A percentile compares a stretch with the other conserved stretches of the same genome.
phyloP scores from a whole-genome alignment of 2,797 vertebrate species.

The Silurus aristotelis region DNA sequence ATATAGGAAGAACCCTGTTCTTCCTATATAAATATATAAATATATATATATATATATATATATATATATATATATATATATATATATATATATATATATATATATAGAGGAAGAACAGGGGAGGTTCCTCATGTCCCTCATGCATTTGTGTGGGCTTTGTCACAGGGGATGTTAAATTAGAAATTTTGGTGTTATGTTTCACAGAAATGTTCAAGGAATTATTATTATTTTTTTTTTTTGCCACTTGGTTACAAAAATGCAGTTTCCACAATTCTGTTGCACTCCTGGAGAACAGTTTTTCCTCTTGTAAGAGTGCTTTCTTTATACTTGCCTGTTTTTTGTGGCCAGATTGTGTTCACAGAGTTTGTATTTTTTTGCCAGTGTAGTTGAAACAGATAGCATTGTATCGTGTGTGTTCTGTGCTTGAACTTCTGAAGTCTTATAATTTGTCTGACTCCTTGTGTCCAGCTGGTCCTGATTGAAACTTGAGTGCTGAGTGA shows the following conservation, averaged over 20 bases:
- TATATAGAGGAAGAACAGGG: no score
- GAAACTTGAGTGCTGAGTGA: neutral
- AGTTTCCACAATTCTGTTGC: neutral
- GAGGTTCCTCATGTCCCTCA: no score
- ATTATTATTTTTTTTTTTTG: neutral
- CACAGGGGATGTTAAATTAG: neutral
- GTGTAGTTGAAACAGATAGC: neutral
- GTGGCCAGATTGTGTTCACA: neutral
- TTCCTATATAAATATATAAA: no score
- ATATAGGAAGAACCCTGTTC: no score
- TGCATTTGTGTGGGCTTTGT: no score
- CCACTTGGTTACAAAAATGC: constrained; percentile 3
- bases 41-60: no score
- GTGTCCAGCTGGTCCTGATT: neutral
- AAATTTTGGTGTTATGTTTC: neutral
- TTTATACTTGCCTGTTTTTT: constrained; percentile 8
- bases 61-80: no score
- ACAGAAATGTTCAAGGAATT: neutral
- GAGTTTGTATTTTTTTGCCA: constrained; percentile 4
- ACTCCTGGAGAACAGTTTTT: neutral
- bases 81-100: no score
- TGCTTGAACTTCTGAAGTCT: neutral
- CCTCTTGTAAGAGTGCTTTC: neutral
- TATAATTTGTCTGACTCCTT: neutral
- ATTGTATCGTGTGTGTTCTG: neutral